Percentiles rank a stretch among this genome's conserved stretches.
Conservation (phyloP, 2,888 invertebrate species). For the Hemaris fuciformis region DNA sequence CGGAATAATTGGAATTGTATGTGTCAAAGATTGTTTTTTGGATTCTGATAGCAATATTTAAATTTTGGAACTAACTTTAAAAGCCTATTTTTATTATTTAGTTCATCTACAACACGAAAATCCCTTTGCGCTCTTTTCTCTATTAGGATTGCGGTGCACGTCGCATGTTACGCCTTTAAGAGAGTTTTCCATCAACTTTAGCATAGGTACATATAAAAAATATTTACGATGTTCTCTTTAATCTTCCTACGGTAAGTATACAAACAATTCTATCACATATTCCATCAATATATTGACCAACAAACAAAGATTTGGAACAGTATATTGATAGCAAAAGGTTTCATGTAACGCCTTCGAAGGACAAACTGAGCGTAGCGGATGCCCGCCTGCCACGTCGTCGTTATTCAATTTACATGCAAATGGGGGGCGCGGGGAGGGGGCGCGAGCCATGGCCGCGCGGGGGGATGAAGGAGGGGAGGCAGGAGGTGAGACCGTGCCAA, state of each 20-base stretch:
- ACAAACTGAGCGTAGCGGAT: conserved; percentile 25
- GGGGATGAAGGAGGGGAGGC: conserved; percentile 29
- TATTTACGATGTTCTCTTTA: too few species aligned
- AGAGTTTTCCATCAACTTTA: too few species aligned
- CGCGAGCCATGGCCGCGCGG: conserved; percentile 24
- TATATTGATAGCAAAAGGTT: conserved; percentile 31
- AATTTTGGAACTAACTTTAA: too few species aligned
- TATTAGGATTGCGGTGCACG: too few species aligned
- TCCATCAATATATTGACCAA: not conserved
- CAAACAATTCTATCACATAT: not conserved
- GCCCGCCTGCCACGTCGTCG: conserved; percentile 70
- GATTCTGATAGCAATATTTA: not conserved
- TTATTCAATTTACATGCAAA: conserved; percentile 83
- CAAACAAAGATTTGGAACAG: not conserved
- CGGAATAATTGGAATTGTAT: conserved; percentile 10
- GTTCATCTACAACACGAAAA: too few species aligned
- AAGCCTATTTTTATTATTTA: too few species aligned
- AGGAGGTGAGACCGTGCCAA: conserved; percentile 60
- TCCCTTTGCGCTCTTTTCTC: too few species aligned
- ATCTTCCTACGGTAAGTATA: too few species aligned
- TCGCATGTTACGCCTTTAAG: too few species aligned
- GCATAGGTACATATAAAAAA: too few species aligned
- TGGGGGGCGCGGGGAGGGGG: conserved; percentile 46
- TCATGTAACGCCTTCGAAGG: conserved; percentile 52
- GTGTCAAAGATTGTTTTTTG: conserved; percentile 2